Conservation (phyloP, 2,797 vertebrate genomes). For the Xiphorhynchus erythropygius region DNA sequence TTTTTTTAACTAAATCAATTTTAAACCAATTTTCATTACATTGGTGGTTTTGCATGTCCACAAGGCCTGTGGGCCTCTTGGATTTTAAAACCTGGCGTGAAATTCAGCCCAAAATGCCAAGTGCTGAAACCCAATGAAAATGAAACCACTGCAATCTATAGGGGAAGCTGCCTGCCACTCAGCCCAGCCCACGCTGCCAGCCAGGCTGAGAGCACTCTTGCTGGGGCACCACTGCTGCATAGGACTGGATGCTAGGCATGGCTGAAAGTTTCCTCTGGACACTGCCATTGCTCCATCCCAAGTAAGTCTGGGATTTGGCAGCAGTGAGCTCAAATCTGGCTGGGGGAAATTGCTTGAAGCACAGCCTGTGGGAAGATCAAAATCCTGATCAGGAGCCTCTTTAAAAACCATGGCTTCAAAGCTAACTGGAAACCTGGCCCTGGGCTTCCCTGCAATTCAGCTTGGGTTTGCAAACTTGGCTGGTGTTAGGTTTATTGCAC, state of each 20-base stretch:
- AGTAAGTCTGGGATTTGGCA: slow-evolving; percentile 19
- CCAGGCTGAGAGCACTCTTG: not conserved
- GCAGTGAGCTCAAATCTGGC: not conserved
- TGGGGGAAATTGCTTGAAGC: not conserved
- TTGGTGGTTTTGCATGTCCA: slow-evolving; percentile 62
- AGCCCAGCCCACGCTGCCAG: not conserved
- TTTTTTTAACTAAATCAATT: slow-evolving; percentile 49
- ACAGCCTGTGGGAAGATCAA: slow-evolving; percentile 6
- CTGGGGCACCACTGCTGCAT: not conserved
- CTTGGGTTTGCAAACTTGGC: slow-evolving; percentile 47
- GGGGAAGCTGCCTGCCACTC: not conserved
- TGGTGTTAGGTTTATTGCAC: slow-evolving; percentile 43
- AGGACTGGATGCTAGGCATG: accelerated
- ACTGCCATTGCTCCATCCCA: not conserved
- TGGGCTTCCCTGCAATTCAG: slow-evolving; percentile 39
- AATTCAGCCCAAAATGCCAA: slow-evolving; percentile 43
- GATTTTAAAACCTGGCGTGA: slow-evolving; percentile 44
- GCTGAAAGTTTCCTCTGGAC: not conserved
- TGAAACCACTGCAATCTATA: not conserved
- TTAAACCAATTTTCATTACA: slow-evolving; percentile 62
- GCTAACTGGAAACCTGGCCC: slow-evolving; percentile 63
- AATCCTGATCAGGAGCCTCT: slow-evolving; percentile 40
- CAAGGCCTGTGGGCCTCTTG: slow-evolving; percentile 40
- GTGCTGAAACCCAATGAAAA: slow-evolving; percentile 11
- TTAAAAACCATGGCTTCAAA: slow-evolving; percentile 46